These are phyloP conservation scores for Nineta flava DNA, from an alignment of 2,888 invertebrate genomes.

Conservation along the genomic window DNA sequence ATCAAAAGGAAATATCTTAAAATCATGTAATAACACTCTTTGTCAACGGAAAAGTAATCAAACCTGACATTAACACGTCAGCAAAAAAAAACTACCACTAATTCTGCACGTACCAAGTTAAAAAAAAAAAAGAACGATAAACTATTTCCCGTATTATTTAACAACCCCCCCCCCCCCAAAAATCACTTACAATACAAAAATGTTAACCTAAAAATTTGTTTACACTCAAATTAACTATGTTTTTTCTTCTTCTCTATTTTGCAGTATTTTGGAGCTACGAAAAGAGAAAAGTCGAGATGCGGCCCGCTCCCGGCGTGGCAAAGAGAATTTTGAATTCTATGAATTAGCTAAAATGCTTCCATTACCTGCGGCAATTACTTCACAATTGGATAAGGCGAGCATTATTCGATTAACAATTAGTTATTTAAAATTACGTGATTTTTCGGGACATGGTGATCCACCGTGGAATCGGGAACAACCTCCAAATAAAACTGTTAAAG, in stretches of 20 bases:
- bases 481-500: conserved; percentile 66
- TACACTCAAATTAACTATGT: no score
- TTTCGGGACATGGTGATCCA: conserved; percentile 90
- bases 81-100: no score
- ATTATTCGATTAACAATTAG: conserved; percentile 93
- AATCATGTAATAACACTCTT: no score
- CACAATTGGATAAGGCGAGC: conserved; percentile 89
- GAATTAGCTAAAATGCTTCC: conserved; percentile 91
- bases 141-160: no score
- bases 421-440: conserved; percentile 86
- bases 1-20: no score
- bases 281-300: conserved; percentile 91
- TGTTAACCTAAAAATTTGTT: no score
- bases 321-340: conserved; percentile 94
- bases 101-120: no score
- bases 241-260: conserved; percentile 24
- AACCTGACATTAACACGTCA: no score
- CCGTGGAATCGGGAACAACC: conserved; percentile 82
- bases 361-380: conserved; percentile 78
- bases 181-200: no score
- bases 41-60: no score
- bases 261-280: conserved; percentile 81
- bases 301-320: conserved; percentile 77
- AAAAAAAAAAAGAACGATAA: no score
- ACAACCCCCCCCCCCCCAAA: no score